Percentiles rank a stretch among this genome's conserved stretches.
Conservation (phyloP, 2,797 vertebrate genomes). For the Acanthis flammea region DNA sequence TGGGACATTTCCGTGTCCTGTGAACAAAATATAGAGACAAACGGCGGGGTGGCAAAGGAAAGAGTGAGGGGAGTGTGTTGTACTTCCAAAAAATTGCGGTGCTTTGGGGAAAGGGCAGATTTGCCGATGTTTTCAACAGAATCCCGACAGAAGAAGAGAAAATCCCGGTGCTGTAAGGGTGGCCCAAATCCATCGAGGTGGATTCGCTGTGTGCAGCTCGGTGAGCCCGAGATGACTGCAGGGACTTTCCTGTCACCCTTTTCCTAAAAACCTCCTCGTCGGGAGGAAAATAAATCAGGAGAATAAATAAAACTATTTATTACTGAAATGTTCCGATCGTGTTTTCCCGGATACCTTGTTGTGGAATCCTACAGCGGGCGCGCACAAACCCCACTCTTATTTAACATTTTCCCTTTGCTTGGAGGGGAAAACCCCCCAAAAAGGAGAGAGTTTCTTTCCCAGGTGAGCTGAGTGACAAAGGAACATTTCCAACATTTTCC, state of each 20-base stretch:
- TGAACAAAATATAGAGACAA: background rate
- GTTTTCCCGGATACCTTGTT: background rate
- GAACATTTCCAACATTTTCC: fast-evolving
- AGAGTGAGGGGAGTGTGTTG: background rate
- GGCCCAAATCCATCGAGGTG: background rate
- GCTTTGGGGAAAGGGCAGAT: background rate
- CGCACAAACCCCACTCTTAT: too few species aligned
- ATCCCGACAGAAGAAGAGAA: background rate
- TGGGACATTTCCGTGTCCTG: background rate
- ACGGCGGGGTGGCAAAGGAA: background rate
- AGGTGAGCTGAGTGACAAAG: background rate
- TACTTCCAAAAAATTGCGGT: background rate
- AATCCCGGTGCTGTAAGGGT: background rate
- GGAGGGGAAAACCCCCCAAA: background rate
- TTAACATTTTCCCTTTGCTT: background rate
- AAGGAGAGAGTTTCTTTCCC: background rate
- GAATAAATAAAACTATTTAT: background rate
- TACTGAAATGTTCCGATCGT: fast-evolving
- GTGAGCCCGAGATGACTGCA: background rate
- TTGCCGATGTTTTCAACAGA: background rate
- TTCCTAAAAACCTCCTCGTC: background rate
- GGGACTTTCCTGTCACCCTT: background rate
- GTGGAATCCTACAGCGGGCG: background rate
- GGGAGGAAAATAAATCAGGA: background rate
- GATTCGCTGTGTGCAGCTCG: background rate